Evolutionary conservation across 2,888 invertebrate genomes (phyloP).

Genomic region (Tenthredo mesomela): DNA sequence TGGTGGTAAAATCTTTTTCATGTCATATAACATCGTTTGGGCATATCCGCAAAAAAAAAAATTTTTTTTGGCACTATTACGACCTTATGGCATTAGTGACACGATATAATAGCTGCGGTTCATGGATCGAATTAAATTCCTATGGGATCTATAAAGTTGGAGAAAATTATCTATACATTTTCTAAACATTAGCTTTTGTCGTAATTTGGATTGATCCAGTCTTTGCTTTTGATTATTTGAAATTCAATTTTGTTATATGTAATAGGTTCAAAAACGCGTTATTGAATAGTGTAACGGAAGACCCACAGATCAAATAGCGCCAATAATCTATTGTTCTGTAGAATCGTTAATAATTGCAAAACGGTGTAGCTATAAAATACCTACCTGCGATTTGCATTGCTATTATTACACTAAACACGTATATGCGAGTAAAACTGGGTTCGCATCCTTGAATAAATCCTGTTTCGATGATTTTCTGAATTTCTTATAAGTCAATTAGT

Average conservation of each 20-base stretch:
- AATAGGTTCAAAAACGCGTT: neutral
- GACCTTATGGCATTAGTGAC: too few species aligned
- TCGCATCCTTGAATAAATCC: neutral
- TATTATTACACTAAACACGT: neutral
- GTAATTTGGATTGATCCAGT: neutral
- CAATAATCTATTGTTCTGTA: constrained; percentile 19
- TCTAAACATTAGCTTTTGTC: neutral
- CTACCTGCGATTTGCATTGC: neutral
- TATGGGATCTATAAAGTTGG: neutral
- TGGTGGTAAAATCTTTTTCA: too few species aligned
- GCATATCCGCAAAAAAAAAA: too few species aligned
- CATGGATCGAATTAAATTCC: neutral
- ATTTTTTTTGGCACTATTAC: too few species aligned
- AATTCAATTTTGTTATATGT: neutral
- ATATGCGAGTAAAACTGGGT: neutral
- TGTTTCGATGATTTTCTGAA: neutral
- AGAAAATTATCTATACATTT: neutral
- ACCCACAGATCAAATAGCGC: neutral
- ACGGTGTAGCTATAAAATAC: neutral
- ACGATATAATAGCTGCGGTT: too few species aligned
- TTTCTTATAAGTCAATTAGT: neutral
- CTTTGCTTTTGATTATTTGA: neutral
- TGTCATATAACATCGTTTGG: too few species aligned
- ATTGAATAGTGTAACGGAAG: constrained; percentile 4
- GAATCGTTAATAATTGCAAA: neutral